Percentiles rank a stretch among this genome's conserved stretches.
These are phyloP conservation scores for Habroteleia sp. DNA, from an alignment of 2,888 invertebrate genomes.

Conservation along the genomic window DNA sequence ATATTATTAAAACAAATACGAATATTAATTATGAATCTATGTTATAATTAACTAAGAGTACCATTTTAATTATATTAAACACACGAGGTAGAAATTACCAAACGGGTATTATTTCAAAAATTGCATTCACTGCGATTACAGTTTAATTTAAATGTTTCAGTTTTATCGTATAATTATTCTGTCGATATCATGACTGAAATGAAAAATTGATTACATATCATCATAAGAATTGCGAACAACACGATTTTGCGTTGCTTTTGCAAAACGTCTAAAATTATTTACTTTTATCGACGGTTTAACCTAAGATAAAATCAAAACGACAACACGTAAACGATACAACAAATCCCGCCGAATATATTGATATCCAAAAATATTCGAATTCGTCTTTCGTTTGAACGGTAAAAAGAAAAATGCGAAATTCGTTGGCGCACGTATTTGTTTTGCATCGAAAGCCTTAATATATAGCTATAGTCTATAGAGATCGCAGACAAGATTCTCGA, in stretches of 20 bases:
- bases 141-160: constrained; percentile 3
- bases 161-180: constrained; percentile 9
- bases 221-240: no score
- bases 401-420: constrained; percentile 40
- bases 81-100: no score
- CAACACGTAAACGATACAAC: not conserved
- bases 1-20: no score
- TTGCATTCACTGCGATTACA: no score
- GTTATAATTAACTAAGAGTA: constrained; percentile 2
- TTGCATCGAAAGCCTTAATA: constrained; percentile 57
- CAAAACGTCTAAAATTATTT: no score
- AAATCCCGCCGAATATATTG: not conserved
- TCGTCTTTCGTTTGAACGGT: not conserved
- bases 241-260: no score
- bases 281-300: no score
- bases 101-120: no score
- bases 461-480: constrained; percentile 66
- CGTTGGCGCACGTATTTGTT: constrained; percentile 60
- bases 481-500: constrained; percentile 74
- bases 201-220: no score
- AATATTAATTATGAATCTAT: constrained; percentile 8
- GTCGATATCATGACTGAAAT: not conserved
- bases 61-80: no score
- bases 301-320: no score
- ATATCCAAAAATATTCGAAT: constrained; percentile 1